Base-by-base conservation (phyloP, 2,888 invertebrate species). In the Lasioglossum vierecki region DNA sequence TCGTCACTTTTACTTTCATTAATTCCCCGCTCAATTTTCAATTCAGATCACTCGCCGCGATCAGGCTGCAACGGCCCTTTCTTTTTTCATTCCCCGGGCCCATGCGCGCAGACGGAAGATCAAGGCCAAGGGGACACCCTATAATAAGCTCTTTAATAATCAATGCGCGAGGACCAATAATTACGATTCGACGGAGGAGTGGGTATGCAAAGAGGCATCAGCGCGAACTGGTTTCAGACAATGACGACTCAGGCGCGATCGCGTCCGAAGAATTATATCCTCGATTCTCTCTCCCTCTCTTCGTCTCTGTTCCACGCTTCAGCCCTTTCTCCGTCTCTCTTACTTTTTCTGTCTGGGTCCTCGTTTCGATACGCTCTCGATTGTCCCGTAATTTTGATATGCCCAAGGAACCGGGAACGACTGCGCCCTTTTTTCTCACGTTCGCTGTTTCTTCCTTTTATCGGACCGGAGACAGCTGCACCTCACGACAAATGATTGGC, bases 211-310 rank as follows among this genome's bases (percentile, higher is more conserved):
- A 95, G 88, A 88, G 93, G 93, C 82, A 85, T 85, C 88, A 89
- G 86, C 92, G 92, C 92, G 92, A 95, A 95, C 95, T 95, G 94
- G 95, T 95, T 95, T 93, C 93, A 93, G 93, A 95, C 95, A 95
- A 95, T 95, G 92, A 91, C 91, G 89, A 88, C 92, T 88, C 76
- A 83, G 88, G 84, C 89, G 84, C 90, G 89, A 89, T 85, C 82
- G 90, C 88, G 88, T 88, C 89, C 88, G 87, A 86, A 87, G 87
- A 88, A 90, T 89, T 90, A 90, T 90, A 85, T 83, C 74, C 63
- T 74, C 66, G 60, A 71, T 81, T 76, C 82, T 78, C 82, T 78
- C 78, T 60, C 41, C n/a, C 41, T 66, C 15, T 22, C 35, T 15
- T 5, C 63, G n/a, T 30, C 60, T 30, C 30, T 63, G 26, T 15